phyloP scores from a whole-genome alignment of 2,888 invertebrate genomes.

The Orchesella flavescens region DNA sequence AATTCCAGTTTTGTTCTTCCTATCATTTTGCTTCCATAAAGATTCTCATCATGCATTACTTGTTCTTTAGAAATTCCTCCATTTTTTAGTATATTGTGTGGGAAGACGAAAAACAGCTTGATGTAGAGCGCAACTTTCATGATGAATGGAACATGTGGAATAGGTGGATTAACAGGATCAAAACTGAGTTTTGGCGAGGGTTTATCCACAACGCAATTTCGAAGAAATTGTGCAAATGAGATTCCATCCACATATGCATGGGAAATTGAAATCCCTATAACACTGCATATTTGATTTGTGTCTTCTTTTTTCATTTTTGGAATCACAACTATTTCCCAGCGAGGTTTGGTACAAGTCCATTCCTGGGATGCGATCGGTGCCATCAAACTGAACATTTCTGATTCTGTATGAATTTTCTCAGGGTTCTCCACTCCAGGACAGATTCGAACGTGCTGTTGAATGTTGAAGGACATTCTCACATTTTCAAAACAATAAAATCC shows the following conservation, averaged over 20 bases:
- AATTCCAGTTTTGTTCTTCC: conserved; percentile 2
- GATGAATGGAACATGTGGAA: background rate
- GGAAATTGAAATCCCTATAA: background rate
- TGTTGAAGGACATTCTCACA: background rate
- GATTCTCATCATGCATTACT: background rate
- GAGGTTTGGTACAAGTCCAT: background rate
- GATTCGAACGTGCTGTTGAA: background rate
- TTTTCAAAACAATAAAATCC: background rate
- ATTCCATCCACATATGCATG: conserved; percentile 15
- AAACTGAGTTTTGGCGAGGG: conserved; percentile 4
- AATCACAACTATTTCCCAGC: background rate
- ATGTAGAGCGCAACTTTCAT: background rate
- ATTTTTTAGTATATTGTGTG: background rate
- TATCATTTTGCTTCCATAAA: background rate
- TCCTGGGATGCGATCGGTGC: background rate
- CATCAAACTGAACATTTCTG: background rate
- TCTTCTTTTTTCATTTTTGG: background rate
- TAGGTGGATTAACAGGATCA: conserved; percentile 26
- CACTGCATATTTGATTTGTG: background rate
- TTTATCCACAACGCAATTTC: background rate
- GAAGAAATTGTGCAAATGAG: background rate
- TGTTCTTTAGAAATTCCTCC: too few relatives aligned
- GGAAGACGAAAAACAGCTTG: background rate
- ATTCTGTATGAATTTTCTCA: background rate
- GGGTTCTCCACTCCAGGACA: background rate